Percentiles rank a stretch among this genome's conserved stretches.
These are phyloP conservation scores for Euplagia quadripunctaria DNA, from an alignment of 2,888 invertebrate genomes.

Conservation along the genomic window DNA sequence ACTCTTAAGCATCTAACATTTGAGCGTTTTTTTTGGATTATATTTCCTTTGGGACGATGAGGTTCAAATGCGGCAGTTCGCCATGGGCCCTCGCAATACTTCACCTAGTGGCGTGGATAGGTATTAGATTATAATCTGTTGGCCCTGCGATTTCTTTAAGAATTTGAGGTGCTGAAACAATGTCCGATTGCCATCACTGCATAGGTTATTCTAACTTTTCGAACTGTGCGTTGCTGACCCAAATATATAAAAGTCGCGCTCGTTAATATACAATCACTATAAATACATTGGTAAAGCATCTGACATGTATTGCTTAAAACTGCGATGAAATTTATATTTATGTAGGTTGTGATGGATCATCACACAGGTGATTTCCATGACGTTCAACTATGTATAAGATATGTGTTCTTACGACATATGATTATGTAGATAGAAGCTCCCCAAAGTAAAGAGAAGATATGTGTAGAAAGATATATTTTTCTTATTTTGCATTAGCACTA, in stretches of 20 bases:
- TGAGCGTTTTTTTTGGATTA: no score
- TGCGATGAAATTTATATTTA: not conserved
- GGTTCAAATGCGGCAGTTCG: no score
- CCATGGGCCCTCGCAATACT: no score
- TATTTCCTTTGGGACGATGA: no score
- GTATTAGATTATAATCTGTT: no score
- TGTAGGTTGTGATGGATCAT: no score
- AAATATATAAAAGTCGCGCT: not conserved
- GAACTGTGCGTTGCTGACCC: not conserved
- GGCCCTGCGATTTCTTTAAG: no score
- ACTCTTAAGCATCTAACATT: no score
- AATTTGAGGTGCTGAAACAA: not conserved
- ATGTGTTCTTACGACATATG: slow-evolving; percentile 34
- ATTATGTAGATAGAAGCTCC: slow-evolving; percentile 43
- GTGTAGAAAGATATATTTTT: slow-evolving; percentile 13
- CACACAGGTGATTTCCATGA: slow-evolving; percentile 5
- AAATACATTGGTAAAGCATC: not conserved
- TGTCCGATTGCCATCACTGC: not conserved
- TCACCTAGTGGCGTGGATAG: no score
- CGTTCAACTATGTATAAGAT: slow-evolving; percentile 31
- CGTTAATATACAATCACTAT: not conserved
- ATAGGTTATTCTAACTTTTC: not conserved
- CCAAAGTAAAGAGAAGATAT: slow-evolving; percentile 39
- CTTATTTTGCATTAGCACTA: not conserved
- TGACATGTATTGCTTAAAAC: not conserved